phyloP scores from a whole-genome alignment of 2,888 invertebrate species.

The Nephrotoma guestfalica region DNA sequence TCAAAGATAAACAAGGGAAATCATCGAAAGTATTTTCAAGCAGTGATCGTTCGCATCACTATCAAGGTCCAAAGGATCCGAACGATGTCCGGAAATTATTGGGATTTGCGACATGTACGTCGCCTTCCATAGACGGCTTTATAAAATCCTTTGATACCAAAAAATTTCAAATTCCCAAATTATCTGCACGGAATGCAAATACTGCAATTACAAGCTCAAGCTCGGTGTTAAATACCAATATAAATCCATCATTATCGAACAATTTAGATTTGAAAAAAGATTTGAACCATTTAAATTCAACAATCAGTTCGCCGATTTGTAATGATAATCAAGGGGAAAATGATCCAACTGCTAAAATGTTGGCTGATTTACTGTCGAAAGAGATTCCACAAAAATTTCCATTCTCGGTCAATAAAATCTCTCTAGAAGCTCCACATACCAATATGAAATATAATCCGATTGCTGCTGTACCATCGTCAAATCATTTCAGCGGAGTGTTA shows the following conservation, averaged over 20 bases:
- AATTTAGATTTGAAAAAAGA: constrained; percentile 10
- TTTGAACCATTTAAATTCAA: not conserved
- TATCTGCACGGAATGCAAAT: constrained; percentile 40
- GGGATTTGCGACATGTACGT: constrained; percentile 33
- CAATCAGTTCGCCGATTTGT: not conserved
- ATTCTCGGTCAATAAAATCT: constrained; percentile 5
- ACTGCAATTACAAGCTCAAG: not conserved
- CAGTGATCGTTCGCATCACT: not conserved
- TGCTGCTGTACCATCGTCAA: not conserved
- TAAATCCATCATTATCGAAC: not conserved
- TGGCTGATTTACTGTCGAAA: constrained; percentile 8
- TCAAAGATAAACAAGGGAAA: constrained; percentile 10
- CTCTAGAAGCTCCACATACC: not conserved
- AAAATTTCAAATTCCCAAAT: constrained; percentile 76
- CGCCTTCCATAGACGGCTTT: constrained; percentile 50
- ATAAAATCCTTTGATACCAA: constrained; percentile 63
- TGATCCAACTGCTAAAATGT: constrained; percentile 5
- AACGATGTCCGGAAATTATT: constrained; percentile 38
- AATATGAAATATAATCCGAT: not conserved
- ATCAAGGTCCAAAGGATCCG: constrained; percentile 12
- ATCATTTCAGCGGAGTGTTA: not conserved
- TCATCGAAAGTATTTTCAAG: not conserved
- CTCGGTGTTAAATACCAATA: not conserved
- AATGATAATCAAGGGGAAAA: not conserved
- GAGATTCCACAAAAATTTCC: constrained; percentile 9